Conservation (phyloP, 53 echinoderm and acorn worm species). For the Pentamera pediparva region DNA sequence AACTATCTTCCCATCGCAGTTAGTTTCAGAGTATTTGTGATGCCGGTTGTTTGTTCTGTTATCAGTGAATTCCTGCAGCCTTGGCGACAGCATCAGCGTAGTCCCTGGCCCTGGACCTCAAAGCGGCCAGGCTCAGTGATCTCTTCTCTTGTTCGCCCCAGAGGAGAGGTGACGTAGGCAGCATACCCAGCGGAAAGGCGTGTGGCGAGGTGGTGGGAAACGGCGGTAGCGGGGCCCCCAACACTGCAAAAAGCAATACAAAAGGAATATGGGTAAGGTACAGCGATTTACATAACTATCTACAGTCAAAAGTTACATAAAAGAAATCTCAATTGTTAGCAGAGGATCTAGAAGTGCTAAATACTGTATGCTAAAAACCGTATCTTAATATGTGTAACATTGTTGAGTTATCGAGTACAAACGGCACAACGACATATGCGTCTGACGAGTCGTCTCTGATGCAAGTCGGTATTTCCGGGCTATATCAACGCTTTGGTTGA, state of each 20-base stretch:
- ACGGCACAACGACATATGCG: too few relatives aligned
- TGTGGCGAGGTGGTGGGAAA: conserved; percentile 23
- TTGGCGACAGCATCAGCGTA: conserved; percentile 89
- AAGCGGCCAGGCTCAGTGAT: conserved; percentile 78
- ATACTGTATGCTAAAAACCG: not conserved
- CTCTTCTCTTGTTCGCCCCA: conserved; percentile 73
- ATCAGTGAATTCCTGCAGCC: conserved; percentile 48
- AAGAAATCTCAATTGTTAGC: not conserved
- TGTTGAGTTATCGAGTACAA: too few relatives aligned
- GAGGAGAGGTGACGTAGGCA: conserved; percentile 49
- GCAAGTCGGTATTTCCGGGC: too few relatives aligned
- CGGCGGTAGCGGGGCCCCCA: conserved; percentile 2
- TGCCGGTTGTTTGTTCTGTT: not conserved
- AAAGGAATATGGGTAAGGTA: not conserved
- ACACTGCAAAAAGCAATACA: not conserved
- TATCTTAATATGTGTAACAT: not conserved
- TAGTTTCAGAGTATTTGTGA: too few relatives aligned
- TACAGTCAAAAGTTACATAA: too few relatives aligned
- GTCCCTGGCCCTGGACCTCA: conserved; percentile 85
- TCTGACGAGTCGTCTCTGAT: too few relatives aligned
- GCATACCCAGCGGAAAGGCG: conserved; percentile 30
- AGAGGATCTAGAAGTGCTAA: not conserved
- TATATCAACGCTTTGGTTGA: too few relatives aligned
- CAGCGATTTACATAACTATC: too few relatives aligned
- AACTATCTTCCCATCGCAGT: too few relatives aligned